These are phyloP conservation scores for Xerus rutilus DNA, from an alignment of 2,797 vertebrate genomes.

Conservation along the genomic window DNA sequence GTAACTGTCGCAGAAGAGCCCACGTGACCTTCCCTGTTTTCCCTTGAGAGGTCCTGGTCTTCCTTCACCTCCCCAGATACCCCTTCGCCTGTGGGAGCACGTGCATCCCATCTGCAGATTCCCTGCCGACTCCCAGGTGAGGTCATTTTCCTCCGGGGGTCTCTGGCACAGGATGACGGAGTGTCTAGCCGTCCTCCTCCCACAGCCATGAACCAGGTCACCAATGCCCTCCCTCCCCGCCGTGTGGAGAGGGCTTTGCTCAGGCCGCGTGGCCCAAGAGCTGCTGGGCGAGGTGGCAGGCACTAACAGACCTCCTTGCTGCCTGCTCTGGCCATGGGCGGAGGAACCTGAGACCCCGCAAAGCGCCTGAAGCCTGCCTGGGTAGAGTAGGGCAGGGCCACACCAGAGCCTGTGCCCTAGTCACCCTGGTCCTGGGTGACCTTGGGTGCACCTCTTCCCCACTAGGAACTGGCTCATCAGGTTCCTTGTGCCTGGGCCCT, in stretches of 20 bases:
- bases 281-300: not conserved
- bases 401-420: no score
- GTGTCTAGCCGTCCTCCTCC: not conserved
- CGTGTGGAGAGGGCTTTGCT: no score
- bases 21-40: not conserved
- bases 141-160: not conserved
- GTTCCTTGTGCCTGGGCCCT: not conserved
- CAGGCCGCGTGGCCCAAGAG: not conserved
- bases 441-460: fast-evolving
- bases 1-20: no score
- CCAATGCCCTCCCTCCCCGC: fast-evolving
- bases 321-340: not conserved
- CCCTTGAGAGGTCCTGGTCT: not conserved
- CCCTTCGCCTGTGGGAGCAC: no score
- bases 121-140: not conserved
- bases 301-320: no score
- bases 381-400: no score
- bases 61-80: not conserved
- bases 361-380: not conserved
- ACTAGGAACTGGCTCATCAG: not conserved
- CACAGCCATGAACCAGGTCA: no score
- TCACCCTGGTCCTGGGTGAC: not conserved
- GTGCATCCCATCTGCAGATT: not conserved
- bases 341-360: not conserved
- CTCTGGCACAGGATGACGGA: not conserved